Base-by-base conservation (phyloP, 2,113 vertebrate genomes). In the Ailuropoda melanoleuca region DNA sequence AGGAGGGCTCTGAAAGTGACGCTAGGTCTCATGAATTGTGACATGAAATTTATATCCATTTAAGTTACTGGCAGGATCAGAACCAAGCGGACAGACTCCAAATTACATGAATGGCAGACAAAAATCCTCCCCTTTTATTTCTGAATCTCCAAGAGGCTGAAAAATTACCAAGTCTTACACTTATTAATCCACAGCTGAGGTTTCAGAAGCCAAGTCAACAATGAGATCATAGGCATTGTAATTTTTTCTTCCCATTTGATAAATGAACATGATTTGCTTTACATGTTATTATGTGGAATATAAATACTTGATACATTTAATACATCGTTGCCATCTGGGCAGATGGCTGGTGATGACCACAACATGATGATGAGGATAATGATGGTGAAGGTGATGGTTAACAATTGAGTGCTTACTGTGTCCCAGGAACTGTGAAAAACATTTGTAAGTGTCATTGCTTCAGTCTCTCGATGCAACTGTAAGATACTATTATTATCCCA, bases 181-280 rank as follows among this genome's bases (percentile, higher is more conserved):
- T 95, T 83, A 80, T 10, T 81, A 62, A 95, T 60, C 37, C 4
- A n/a, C 62, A 92, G 14, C n/a, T 95, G 68, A 88, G 93, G 88
- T 88, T 96, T 84, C 46, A 58, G 84, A 75, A 55, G n/a, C 68
- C 60, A 91, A 96, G n/a, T 9, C 64, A 90, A 93, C 94, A 89
- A 24, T 74, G 26, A 66, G 86, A 83, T 83, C 62, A 91, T 13
- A 48, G 53, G 14, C 87, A 72, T 55, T 46, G 58, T 75, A 82
- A n/a, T 17, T 34, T 62, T 74, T 87, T 77, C 60, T 96, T 50
- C 11, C 74, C n/a, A 26, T 64, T 14, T 68, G 55, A 91, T 93
- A 53, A 90, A 87, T 68, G 7, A 74, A 60, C 11, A 83, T 68
- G 64, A 58, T 43, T 64, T 75, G 55, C 64, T 84, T 90, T 94